These are phyloP conservation scores for Argyrosomus regius DNA, from an alignment of 2,797 vertebrate species.

Conservation along the genomic window DNA sequence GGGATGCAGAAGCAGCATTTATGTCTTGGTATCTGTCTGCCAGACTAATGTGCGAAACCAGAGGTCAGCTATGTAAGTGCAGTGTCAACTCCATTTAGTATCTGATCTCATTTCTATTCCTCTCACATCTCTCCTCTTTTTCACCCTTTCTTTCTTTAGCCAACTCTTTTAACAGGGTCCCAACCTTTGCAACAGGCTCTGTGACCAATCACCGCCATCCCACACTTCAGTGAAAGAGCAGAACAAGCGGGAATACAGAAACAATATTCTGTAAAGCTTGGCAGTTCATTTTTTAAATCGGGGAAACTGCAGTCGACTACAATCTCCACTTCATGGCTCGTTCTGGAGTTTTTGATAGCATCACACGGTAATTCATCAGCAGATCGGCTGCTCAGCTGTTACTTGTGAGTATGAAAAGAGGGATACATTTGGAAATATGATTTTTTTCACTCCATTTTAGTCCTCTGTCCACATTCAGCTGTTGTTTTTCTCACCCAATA, in stretches of 20 bases:
- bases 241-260: conserved; percentile 4
- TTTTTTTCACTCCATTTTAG: neutral
- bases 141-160: conserved; percentile 13
- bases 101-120: conserved; percentile 49
- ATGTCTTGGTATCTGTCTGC: conserved; percentile 26
- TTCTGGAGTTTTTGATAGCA: neutral
- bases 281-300: neutral
- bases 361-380: neutral
- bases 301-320: neutral
- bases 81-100: conserved; percentile 42
- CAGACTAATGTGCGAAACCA: conserved; percentile 45
- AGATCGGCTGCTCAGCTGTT: neutral
- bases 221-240: conserved; percentile 3
- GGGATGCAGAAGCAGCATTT: conserved; percentile 19
- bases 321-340: neutral
- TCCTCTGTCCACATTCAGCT: neutral
- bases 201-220: conserved; percentile 7
- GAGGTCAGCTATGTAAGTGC: conserved; percentile 42
- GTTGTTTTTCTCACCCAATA: neutral
- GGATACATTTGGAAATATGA: neutral
- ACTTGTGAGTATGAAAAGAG: neutral
- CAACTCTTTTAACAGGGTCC: conserved; percentile 11
- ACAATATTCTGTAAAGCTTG: conserved; percentile 4
- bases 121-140: neutral
- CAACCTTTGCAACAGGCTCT: conserved; percentile 16